Percentiles rank a stretch among this genome's conserved stretches.
Conservation (phyloP, 2,797 vertebrate species). For the Pangasius larnaudii region DNA sequence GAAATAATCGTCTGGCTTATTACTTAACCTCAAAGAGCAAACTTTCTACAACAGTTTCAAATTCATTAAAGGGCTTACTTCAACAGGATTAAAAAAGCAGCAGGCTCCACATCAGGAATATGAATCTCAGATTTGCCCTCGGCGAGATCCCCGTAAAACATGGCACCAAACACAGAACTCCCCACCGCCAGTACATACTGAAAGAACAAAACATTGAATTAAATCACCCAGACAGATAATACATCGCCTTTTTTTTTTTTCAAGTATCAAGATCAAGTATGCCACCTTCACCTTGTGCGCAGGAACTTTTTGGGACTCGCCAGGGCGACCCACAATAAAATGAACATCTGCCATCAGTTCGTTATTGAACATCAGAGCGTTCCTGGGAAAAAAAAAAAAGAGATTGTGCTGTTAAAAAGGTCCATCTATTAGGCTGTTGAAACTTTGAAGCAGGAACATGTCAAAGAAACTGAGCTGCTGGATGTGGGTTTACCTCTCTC, state of each 20-base stretch:
- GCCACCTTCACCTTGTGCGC: slow-evolving; percentile 83
- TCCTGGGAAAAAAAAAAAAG: slow-evolving; percentile 70
- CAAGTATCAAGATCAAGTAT: neutral
- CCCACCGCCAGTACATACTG: slow-evolving; percentile 90
- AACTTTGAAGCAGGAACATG: neutral
- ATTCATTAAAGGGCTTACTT: slow-evolving; percentile 77
- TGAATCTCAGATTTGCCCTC: slow-evolving; percentile 88
- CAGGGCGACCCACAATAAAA: slow-evolving; percentile 86
- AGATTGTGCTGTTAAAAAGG: neutral
- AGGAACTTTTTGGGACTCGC: slow-evolving; percentile 83
- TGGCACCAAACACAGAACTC: slow-evolving; percentile 89
- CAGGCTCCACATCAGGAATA: slow-evolving; percentile 90
- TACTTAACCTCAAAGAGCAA: neutral
- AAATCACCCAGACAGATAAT: neutral
- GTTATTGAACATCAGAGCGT: slow-evolving; percentile 92
- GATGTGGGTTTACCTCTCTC: slow-evolving; percentile 78
- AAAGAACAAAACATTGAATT: slow-evolving; percentile 44
- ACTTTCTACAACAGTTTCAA: neutral
- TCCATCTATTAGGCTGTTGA: neutral
- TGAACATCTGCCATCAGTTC: slow-evolving; percentile 91
- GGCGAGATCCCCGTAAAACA: slow-evolving; percentile 89
- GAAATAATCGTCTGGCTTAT: neutral
- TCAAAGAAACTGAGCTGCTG: neutral
- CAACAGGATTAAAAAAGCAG: slow-evolving; percentile 86
- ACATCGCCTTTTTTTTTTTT: neutral